phyloP scores from a whole-genome alignment of 2,113 vertebrate genomes.

The Origma solitaria region DNA sequence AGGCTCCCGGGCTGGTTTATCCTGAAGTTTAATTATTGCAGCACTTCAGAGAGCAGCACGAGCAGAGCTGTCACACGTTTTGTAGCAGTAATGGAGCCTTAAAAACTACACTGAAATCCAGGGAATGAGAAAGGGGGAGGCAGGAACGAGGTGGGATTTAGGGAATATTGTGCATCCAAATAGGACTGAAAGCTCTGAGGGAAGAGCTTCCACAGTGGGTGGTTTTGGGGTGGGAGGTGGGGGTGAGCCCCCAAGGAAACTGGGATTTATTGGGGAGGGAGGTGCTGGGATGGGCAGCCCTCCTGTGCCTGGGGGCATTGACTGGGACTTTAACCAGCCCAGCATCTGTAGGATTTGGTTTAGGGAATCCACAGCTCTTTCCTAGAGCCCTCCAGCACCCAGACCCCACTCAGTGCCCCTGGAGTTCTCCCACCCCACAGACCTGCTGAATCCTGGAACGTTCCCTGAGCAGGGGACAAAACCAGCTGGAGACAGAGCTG shows the following conservation, averaged over 20 bases:
- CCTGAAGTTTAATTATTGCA: conserved; percentile 18
- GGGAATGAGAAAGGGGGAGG: neutral
- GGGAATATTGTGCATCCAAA: neutral
- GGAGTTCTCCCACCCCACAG: no score
- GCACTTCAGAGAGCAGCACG: neutral
- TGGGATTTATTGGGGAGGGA: neutral
- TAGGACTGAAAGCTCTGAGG: neutral
- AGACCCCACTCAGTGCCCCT: no score
- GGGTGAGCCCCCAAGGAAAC: neutral
- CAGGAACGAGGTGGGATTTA: neutral
- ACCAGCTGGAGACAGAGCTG: rapidly evolving
- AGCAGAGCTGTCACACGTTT: neutral
- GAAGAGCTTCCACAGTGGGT: neutral
- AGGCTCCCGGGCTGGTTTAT: neutral
- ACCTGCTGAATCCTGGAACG: no score
- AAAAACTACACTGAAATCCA: neutral
- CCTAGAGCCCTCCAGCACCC: neutral
- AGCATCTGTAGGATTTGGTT: neutral
- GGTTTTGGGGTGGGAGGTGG: neutral
- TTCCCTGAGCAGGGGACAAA: no score
- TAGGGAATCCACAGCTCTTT: neutral
- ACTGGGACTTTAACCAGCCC: neutral
- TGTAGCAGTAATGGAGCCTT: neutral
- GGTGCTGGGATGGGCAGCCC: neutral
- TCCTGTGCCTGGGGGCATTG: rapidly evolving